Base-by-base conservation (phyloP, 1,140 invertebrate species). In the Listronotus bonariensis region DNA sequence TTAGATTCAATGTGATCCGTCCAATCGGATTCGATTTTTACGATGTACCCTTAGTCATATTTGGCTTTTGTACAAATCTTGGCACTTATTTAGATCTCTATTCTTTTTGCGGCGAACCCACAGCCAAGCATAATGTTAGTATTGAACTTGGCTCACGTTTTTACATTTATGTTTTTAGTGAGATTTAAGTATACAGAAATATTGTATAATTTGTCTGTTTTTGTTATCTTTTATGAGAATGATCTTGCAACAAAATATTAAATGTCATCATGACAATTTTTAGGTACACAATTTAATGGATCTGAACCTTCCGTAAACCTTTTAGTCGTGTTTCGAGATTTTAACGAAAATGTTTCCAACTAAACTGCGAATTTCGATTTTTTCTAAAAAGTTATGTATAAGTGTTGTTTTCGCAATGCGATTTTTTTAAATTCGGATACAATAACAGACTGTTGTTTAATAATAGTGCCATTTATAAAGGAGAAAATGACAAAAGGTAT, bases 221-320 rank as follows among this genome's bases (percentile, higher is more conserved):
- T 5, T 26, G 5, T 26, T 26, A 26, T 26, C 20, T 26, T 26
- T 26, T 26, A 26, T 26, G 20, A 26, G 20, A 26, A 26, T 26
- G 20, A 5, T 3, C 1, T 26, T 26, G 1, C 20, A 26, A 42
- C 12, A 43, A 43, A 60, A 66, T 46, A 40, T 59, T 60, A 59
- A 66, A 66, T 66, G 64, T 66, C 64, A 66, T 66, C 48, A 55
- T 66, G 64, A 60, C 57, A 55, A 66, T 59, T 66, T 60, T 52
- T 58, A 34, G 51, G 60, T 3, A 54, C 46, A 51, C 43, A 46
- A 36, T 34, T 32, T 52, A 42, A 57, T 49, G 40, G 10, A 11
- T 46, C 36, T 31, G 46, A 53, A 54, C 60, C 51, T 63, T 61
- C 58, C 51, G 26, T 46, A 62, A 64, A 56, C 20, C 49, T 48